phyloP scores from a whole-genome alignment of 2,113 vertebrate species.

The Coptodon rendalli region DNA sequence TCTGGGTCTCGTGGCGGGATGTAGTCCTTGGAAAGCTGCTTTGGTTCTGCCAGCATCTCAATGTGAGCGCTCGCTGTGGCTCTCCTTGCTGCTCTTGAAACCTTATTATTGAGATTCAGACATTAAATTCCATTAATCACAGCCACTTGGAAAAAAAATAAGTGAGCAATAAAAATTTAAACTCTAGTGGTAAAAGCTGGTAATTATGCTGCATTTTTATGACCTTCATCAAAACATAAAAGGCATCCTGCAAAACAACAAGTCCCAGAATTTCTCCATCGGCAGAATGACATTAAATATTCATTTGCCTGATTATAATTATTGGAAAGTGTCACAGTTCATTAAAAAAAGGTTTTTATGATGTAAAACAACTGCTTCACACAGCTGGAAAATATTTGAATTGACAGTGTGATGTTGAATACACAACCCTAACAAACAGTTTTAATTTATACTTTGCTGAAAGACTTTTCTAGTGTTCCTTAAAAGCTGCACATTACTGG shows the following conservation, averaged over 20 bases:
- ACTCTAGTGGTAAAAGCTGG: not conserved
- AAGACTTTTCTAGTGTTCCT: not conserved
- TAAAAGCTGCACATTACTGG: not conserved
- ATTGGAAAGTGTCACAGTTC: not conserved
- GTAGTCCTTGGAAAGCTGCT: constrained; percentile 40
- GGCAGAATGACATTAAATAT: not conserved
- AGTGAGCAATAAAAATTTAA: not conserved
- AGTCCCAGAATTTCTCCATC: not conserved
- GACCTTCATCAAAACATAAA: not conserved
- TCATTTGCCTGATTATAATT: not conserved
- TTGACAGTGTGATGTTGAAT: not conserved
- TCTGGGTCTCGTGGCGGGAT: constrained; percentile 27
- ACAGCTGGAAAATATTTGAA: not conserved
- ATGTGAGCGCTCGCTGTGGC: constrained; percentile 27
- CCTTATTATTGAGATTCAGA: constrained; percentile 25
- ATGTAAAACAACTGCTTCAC: not conserved
- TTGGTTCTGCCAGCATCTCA: constrained; percentile 45
- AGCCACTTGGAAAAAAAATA: not conserved
- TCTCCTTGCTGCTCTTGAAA: constrained; percentile 41
- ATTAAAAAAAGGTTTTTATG: not conserved
- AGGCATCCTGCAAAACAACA: not conserved
- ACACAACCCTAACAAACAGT: not conserved
- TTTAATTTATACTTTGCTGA: not conserved
- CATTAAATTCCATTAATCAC: not conserved
- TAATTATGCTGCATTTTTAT: not conserved